Evolutionary conservation across 2,888 invertebrate genomes (phyloP).

Genomic region (Dryobotodes eremita): DNA sequence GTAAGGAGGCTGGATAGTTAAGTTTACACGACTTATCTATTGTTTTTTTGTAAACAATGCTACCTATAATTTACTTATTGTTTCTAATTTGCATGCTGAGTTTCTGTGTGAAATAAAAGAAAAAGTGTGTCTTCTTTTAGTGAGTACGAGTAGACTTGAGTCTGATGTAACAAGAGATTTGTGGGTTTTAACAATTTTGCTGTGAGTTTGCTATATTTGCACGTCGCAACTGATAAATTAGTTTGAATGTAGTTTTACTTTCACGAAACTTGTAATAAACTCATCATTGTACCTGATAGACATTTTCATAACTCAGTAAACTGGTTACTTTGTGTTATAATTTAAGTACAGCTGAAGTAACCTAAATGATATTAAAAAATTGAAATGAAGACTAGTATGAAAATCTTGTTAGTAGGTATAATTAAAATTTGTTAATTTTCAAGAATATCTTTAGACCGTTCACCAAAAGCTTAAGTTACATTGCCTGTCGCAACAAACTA

Average conservation of each 20-base stretch:
- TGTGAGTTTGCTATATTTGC: not conserved
- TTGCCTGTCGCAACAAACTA: slow-evolving; percentile 10
- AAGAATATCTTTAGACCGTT: not conserved
- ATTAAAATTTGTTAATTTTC: not conserved
- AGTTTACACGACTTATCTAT: slow-evolving; percentile 57
- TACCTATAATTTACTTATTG: slow-evolving; percentile 59
- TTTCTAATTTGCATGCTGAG: slow-evolving; percentile 60
- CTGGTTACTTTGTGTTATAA: not conserved
- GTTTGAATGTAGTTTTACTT: not conserved
- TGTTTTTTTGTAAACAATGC: slow-evolving; percentile 67
- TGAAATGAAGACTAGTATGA: not conserved
- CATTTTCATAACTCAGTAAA: not conserved
- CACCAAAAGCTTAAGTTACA: slow-evolving; percentile 5
- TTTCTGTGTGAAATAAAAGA: slow-evolving; percentile 54
- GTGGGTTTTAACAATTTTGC: slow-evolving; percentile 2
- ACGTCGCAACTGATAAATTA: not conserved
- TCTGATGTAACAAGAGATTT: slow-evolving; percentile 15
- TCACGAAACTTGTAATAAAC: not conserved
- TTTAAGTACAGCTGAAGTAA: not conserved
- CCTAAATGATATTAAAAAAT: not conserved
- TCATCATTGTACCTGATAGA: not conserved
- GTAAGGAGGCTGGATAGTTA: slow-evolving; percentile 50
- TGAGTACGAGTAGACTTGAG: not conserved
- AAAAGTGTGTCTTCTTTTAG: slow-evolving; percentile 46
- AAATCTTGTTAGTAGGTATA: not conserved